Evolutionary conservation across 1,140 invertebrate genomes (phyloP).

Genomic region (Orussus abietinus): DNA sequence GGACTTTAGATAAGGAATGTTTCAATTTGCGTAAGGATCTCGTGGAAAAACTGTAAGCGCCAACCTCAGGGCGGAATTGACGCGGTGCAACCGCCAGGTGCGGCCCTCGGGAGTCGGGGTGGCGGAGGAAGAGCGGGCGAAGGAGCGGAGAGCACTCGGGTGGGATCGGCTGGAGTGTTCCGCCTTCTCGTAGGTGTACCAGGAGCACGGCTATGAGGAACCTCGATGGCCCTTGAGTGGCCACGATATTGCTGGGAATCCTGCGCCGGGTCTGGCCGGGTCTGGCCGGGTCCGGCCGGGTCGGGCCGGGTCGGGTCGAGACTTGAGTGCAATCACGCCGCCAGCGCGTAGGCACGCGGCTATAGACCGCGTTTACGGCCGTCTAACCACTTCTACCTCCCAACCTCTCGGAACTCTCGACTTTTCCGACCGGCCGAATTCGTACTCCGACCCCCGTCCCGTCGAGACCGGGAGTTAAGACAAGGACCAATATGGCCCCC

Average conservation of each 20-base stretch:
- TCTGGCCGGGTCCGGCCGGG: constrained; percentile 1
- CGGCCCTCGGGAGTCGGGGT: neutral
- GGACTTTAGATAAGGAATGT: no score
- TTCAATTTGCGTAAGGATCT: no score
- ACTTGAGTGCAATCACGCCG: constrained; percentile 51
- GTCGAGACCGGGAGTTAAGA: no score
- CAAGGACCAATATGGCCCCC: no score
- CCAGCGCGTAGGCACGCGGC: constrained; percentile 18
- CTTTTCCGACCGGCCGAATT: no score
- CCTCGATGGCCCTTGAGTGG: constrained; percentile 52
- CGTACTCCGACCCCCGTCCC: no score
- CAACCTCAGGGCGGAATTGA: no score
- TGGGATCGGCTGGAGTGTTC: no score
- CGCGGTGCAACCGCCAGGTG: no score
- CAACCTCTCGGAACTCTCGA: constrained; percentile 29
- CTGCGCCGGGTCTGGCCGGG: constrained; percentile 19
- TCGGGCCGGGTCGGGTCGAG: constrained; percentile 17
- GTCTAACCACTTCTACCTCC: constrained; percentile 33
- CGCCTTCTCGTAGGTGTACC: constrained; percentile 31
- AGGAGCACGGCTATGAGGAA: constrained; percentile 42
- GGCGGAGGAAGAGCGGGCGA: constrained; percentile 15
- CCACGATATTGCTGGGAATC: constrained; percentile 49
- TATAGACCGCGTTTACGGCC: constrained; percentile 29
- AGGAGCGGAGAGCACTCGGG: constrained; percentile 19
- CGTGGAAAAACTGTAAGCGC: no score